Evolutionary conservation across 2,113 vertebrate genomes (phyloP), one percentile per base, ranked within the genome.

Genomic region (Calyptomena viridis): DNA sequence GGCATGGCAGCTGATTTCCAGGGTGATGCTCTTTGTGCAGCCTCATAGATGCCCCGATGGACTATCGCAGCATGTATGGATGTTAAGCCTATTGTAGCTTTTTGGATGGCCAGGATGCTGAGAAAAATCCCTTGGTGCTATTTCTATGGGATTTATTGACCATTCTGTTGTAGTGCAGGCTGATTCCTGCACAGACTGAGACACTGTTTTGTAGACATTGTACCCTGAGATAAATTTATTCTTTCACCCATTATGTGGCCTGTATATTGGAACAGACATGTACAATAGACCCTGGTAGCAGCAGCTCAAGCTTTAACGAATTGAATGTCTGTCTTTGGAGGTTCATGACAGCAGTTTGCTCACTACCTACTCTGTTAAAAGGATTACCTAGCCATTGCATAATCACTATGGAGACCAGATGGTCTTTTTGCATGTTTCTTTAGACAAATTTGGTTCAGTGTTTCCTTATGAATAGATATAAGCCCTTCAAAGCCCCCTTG

Each of bases 391-490:
- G 77, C 86, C 83, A 91, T 52, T 94, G 89, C 94, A 73, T 84
- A 72, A n/a, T 96, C 63, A 33, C 94, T 93, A 6, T 77, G 79
- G 95, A 94, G 94, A 96, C 94, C 96, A 98, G 96, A 97, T 95
- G 96, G 95, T 96, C 93, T 93, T 94, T 95, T 95, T 79, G 63
- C 91, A 62, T 92, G 89, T 89, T 73, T 86, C 94, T 94, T 97
- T 60, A 87, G 89, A 91, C 59, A 89, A 74, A 90, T 50, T 81
- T 58, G 14, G 67, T 83, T 94, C 88, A 67, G 30, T 89, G 73
- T 77, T 81, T 77, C 55, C 63, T 93, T 89, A 77, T 81, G 89
- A 89, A 96, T 90, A 92, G 91, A 94, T 84, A 55, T 76, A 83
- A 87, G 20, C 64, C 77, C 72, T 80, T 93, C 90, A 95, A 94